These are phyloP conservation scores for Rhombomys opimus DNA, from an alignment of 2,113 vertebrate genomes.

Conservation along the genomic window DNA sequence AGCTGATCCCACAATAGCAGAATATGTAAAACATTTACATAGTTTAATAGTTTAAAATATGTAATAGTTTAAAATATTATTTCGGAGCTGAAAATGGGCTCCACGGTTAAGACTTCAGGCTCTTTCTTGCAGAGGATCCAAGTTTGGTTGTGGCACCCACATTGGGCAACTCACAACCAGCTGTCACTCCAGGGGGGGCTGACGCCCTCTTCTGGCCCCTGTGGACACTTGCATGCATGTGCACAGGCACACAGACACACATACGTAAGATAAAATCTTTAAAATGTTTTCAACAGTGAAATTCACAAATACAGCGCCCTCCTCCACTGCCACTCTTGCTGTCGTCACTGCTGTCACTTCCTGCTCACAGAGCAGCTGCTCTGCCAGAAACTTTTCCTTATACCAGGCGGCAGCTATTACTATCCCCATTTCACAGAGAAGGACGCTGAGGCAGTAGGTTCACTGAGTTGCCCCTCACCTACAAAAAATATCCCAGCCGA, in stretches of 20 bases:
- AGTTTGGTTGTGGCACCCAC: neutral
- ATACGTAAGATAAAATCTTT: neutral
- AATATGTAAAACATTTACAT: neutral
- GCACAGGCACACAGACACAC: neutral
- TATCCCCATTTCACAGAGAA: constrained; percentile 22
- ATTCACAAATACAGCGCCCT: neutral
- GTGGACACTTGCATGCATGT: neutral
- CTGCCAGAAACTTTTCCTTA: neutral
- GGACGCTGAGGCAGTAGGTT: neutral
- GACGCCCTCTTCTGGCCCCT: neutral
- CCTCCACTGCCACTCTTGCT: neutral
- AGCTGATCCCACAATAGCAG: neutral
- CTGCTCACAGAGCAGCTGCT: neutral
- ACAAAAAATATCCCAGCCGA: neutral
- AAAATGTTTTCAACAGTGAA: neutral
- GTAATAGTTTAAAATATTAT: neutral
- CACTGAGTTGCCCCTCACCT: neutral
- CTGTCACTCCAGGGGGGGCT: neutral
- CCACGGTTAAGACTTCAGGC: neutral
- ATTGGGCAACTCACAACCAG: neutral
- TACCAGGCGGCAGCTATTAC: neutral
- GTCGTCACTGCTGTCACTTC: neutral
- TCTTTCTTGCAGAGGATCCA: neutral
- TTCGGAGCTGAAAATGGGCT: too few species aligned
- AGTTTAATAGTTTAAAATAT: neutral